Conservation (phyloP, 2,113 vertebrate genomes). For the Serilophus lunatus region DNA sequence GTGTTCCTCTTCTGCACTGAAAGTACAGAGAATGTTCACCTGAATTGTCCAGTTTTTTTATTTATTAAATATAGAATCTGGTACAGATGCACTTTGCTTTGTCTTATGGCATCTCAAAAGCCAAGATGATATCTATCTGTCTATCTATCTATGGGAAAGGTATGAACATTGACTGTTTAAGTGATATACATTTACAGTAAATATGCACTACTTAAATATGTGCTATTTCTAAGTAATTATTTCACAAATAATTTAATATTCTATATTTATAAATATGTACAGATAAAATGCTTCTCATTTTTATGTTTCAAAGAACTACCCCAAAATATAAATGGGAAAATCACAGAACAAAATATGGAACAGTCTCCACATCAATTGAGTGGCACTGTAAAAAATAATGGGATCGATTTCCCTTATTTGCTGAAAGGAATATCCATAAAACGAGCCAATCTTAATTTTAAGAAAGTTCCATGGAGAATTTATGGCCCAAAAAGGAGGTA, state of each 20-base stretch:
- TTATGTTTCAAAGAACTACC: background rate
- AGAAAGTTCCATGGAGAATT: background rate
- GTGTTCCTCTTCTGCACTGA: background rate
- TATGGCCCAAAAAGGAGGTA: background rate
- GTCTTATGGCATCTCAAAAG: background rate
- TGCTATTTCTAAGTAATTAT: background rate
- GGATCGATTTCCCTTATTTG: background rate
- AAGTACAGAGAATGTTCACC: background rate
- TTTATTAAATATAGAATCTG: background rate
- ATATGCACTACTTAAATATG: too few relatives aligned
- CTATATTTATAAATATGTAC: background rate
- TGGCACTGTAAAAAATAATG: background rate
- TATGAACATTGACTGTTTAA: background rate
- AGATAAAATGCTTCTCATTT: background rate
- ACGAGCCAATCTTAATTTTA: background rate
- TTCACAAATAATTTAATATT: background rate
- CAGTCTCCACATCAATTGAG: background rate
- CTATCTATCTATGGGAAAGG: too few relatives aligned
- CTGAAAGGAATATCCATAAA: background rate
- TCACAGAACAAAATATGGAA: background rate
- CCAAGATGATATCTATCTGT: background rate
- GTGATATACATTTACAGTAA: background rate
- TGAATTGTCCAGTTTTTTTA: background rate
- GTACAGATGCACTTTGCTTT: background rate
- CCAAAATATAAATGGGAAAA: background rate